These are phyloP conservation scores for Ecdyonurus torrentis DNA, from an alignment of 2,888 invertebrate genomes.

Conservation along the genomic window DNA sequence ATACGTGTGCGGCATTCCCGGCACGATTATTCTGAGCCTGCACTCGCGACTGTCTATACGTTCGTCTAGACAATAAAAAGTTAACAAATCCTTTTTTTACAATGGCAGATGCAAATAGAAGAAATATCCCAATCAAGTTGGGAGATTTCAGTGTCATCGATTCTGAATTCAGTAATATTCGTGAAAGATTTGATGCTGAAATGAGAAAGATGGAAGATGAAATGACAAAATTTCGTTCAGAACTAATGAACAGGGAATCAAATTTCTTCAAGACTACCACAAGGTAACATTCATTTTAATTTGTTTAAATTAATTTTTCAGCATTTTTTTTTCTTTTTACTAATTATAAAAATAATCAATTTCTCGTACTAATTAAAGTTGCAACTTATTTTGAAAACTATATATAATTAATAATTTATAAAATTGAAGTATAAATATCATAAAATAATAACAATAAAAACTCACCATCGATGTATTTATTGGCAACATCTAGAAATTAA, in stretches of 20 bases:
- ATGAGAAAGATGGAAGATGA: slow-evolving; percentile 98
- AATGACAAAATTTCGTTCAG: slow-evolving; percentile 87
- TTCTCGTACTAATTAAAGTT: too few relatives aligned
- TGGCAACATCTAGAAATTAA: too few relatives aligned
- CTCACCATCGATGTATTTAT: too few relatives aligned
- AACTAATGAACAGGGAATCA: slow-evolving; percentile 82
- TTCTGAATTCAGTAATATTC: slow-evolving; percentile 89
- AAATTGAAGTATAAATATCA: too few relatives aligned
- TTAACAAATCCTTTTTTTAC: not conserved
- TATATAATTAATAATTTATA: too few relatives aligned
- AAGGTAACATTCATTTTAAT: slow-evolving; percentile 47
- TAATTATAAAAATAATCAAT: too few relatives aligned
- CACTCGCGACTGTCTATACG: too few relatives aligned
- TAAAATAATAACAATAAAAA: too few relatives aligned
- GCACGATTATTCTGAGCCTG: not conserved
- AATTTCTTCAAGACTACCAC: slow-evolving; percentile 78
- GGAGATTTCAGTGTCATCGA: slow-evolving; percentile 92
- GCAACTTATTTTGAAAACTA: too few relatives aligned
- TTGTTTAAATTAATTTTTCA: not conserved
- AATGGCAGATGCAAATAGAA: slow-evolving; percentile 74
- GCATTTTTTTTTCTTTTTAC: not conserved
- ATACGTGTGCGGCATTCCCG: not conserved
- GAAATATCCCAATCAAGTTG: slow-evolving; percentile 83
- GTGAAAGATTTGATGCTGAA: slow-evolving; percentile 89
- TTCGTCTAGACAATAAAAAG: too few relatives aligned